Evolutionary conservation across 2,888 invertebrate species (phyloP).

Genomic region (Phengaris alcon): DNA sequence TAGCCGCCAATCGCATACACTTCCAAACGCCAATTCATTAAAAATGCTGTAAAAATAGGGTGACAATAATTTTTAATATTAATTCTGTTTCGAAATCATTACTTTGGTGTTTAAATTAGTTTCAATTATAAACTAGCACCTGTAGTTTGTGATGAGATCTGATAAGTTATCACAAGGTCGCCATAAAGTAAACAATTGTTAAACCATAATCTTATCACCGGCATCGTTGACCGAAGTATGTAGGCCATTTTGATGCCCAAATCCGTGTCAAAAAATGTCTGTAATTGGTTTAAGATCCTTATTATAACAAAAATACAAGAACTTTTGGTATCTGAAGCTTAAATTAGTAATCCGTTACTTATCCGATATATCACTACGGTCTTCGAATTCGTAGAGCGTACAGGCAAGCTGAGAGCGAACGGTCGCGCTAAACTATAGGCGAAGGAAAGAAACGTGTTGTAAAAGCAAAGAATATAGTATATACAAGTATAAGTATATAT

Average conservation of each 20-base stretch:
- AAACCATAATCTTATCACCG: constrained; percentile 51
- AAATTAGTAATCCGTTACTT: too few species aligned
- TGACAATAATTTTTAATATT: too few species aligned
- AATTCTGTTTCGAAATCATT: not conserved
- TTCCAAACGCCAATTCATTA: too few species aligned
- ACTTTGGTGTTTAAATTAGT: too few species aligned
- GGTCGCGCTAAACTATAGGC: not conserved
- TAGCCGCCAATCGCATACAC: too few species aligned
- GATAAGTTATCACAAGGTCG: constrained; percentile 42
- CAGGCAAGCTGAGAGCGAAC: not conserved
- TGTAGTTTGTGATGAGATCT: constrained; percentile 29
- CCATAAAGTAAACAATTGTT: constrained; percentile 50
- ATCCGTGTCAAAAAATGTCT: constrained; percentile 12
- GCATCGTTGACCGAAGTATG: constrained; percentile 36
- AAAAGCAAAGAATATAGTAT: too few species aligned
- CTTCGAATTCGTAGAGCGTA: constrained; percentile 3
- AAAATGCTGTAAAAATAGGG: too few species aligned
- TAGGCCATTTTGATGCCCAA: constrained; percentile 38
- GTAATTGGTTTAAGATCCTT: constrained; percentile 6
- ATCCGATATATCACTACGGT: not conserved
- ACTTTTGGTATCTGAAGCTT: not conserved
- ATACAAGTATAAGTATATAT: too few species aligned
- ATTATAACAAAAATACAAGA: not conserved
- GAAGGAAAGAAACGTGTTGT: too few species aligned
- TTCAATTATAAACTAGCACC: not conserved